These are phyloP conservation scores for Philereme transversata DNA, from an alignment of 2,888 invertebrate species.

Conservation along the genomic window DNA sequence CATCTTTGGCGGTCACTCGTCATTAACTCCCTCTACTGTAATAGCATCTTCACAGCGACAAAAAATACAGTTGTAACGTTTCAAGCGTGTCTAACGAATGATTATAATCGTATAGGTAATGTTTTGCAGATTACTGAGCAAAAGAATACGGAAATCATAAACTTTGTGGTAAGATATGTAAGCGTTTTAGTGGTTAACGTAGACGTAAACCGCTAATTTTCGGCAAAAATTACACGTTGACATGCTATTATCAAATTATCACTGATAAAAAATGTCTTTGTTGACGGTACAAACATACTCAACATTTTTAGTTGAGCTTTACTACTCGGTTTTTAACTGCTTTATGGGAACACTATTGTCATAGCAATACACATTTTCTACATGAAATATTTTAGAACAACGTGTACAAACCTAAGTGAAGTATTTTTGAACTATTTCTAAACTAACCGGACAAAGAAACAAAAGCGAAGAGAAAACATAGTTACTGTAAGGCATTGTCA, in stretches of 20 bases:
- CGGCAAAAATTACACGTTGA: constrained; percentile 25
- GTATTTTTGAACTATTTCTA: constrained; percentile 34
- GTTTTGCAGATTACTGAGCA: constrained; percentile 28
- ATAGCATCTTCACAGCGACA: constrained; percentile 22
- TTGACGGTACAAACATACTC: neutral
- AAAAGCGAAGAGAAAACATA: constrained; percentile 47
- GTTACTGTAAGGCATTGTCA: constrained; percentile 45
- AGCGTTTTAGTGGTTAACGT: constrained; percentile 27
- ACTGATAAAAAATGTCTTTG: constrained; percentile 22
- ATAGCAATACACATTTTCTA: constrained; percentile 3
- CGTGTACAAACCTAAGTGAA: constrained; percentile 27
- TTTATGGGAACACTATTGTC: constrained; percentile 15
- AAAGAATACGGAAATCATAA: constrained; percentile 37
- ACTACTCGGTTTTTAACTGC: constrained; percentile 3
- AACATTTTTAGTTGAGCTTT: constrained; percentile 10
- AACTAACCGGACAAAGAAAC: constrained; percentile 40
- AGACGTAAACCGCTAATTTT: constrained; percentile 35
- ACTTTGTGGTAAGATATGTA: constrained; percentile 25
- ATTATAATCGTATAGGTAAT: constrained; percentile 31
- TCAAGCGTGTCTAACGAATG: constrained; percentile 33
- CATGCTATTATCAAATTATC: constrained; percentile 20
- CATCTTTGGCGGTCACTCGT: constrained; percentile 16
- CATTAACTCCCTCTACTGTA: constrained; percentile 8
- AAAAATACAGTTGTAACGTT: constrained; percentile 30
- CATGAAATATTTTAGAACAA: constrained; percentile 22